phyloP scores from a whole-genome alignment of 1,140 invertebrate species.

The Saxidomus purpurata region DNA sequence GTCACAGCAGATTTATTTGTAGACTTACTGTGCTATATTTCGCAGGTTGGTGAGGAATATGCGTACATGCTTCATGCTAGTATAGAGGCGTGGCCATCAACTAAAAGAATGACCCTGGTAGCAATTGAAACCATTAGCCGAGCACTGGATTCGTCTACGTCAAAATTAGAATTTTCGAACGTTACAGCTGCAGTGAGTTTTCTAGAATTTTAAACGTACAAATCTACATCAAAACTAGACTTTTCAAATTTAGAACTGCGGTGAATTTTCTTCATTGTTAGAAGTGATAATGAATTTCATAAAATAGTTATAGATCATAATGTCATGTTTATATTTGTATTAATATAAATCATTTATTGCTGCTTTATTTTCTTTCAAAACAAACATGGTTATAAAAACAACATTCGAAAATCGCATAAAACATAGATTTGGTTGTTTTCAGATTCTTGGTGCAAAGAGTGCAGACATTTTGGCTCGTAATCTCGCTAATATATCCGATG shows the following conservation, averaged over 20 bases:
- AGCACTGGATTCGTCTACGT: constrained; percentile 34
- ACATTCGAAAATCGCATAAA: too few relatives aligned
- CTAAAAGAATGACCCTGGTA: constrained; percentile 47
- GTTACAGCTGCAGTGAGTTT: constrained; percentile 52
- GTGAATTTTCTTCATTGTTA: too few relatives aligned
- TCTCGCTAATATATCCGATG: not conserved
- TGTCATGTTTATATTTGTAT: not conserved
- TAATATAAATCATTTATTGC: not conserved
- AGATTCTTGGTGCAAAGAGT: constrained; percentile 12
- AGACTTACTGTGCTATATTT: too few relatives aligned
- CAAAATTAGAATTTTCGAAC: constrained; percentile 34
- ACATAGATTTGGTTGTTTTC: not conserved
- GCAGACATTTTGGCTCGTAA: constrained; percentile 21
- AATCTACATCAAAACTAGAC: too few relatives aligned
- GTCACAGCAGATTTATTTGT: too few relatives aligned
- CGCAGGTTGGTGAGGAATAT: constrained; percentile 33
- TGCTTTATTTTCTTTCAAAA: too few relatives aligned
- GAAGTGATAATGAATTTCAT: too few relatives aligned
- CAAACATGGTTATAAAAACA: too few relatives aligned
- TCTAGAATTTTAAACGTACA: not conserved
- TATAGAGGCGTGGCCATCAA: constrained; percentile 38
- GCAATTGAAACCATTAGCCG: constrained; percentile 49
- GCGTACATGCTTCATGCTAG: constrained; percentile 36
- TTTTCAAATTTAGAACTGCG: not conserved
- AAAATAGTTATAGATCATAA: too few relatives aligned